Conservation (phyloP, 2,888 invertebrate species). For the Ditylenchus weischeri region DNA sequence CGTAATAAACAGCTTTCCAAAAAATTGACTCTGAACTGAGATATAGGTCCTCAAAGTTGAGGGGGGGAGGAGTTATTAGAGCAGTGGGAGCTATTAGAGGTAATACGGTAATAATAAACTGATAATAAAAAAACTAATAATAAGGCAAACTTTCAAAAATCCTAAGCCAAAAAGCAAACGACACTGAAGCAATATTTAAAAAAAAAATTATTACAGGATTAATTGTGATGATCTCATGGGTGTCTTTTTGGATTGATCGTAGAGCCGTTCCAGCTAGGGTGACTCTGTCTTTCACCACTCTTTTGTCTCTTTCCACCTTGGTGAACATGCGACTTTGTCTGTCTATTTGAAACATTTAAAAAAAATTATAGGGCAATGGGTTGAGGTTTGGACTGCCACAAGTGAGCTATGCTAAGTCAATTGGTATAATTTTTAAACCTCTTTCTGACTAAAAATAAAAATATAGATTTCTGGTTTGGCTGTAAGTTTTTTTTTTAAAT, state of each 20-base stretch:
- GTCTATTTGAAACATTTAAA: not conserved
- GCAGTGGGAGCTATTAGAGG: too few relatives aligned
- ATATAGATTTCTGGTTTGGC: slow-evolving; percentile 54
- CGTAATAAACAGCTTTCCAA: too few relatives aligned
- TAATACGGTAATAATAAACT: too few relatives aligned
- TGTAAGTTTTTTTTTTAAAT: slow-evolving; percentile 33
- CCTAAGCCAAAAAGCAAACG: too few relatives aligned
- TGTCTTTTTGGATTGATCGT: slow-evolving; percentile 52
- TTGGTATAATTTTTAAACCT: slow-evolving; percentile 18
- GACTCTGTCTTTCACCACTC: slow-evolving; percentile 55
- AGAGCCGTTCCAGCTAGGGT: slow-evolving; percentile 56
- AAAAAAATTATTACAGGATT: slow-evolving; percentile 21
- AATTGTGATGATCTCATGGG: slow-evolving; percentile 48
- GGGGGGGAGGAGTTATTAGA: too few relatives aligned
- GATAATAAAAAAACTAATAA: too few relatives aligned
- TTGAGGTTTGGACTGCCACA: slow-evolving; percentile 32
- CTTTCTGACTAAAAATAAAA: too few relatives aligned
- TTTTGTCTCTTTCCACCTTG: slow-evolving; percentile 54
- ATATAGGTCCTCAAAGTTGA: too few relatives aligned
- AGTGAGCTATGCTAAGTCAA: slow-evolving; percentile 41
- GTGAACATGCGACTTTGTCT: slow-evolving; percentile 28
- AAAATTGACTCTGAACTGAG: too few relatives aligned
- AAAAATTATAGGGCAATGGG: slow-evolving; percentile 28
- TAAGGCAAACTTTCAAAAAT: too few relatives aligned
- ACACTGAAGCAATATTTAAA: too few relatives aligned